A percentile compares a stretch with the other conserved stretches of the same genome.
Conservation (phyloP, 2,888 invertebrate genomes). For the Embidobia sp. region DNA sequence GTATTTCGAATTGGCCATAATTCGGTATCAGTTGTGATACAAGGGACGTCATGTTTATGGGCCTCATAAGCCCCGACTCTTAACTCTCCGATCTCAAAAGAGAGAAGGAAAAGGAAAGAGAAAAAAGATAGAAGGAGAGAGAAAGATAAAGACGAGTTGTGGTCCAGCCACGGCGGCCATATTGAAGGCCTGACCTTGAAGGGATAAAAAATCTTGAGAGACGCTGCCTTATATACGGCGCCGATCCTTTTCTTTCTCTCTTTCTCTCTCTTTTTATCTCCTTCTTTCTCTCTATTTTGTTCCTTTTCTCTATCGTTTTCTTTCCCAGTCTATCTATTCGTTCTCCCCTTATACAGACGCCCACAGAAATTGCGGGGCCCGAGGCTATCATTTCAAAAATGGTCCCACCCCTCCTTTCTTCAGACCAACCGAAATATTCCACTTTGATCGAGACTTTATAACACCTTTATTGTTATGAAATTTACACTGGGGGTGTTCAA, state of each 20-base stretch:
- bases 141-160: constrained; percentile 65
- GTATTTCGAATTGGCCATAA: constrained; percentile 58
- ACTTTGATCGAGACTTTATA: constrained; percentile 35
- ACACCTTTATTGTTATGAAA: constrained; percentile 34
- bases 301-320: constrained; percentile 1
- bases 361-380: constrained; percentile 44
- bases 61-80: constrained; percentile 71
- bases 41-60: constrained; percentile 72
- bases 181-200: constrained; percentile 69
- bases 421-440: constrained; percentile 39
- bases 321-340: constrained; percentile 20
- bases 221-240: constrained; percentile 55
- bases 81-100: constrained; percentile 61
- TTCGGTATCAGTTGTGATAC: constrained; percentile 64
- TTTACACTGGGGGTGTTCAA: constrained; percentile 2
- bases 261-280: constrained; percentile 5
- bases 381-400: constrained; percentile 50
- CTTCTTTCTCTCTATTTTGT: background rate
- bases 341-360: constrained; percentile 49
- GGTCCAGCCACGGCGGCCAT: constrained; percentile 77
- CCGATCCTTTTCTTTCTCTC: constrained; percentile 35
- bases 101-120: constrained; percentile 5
- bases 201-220: constrained; percentile 58
- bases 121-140: background rate
- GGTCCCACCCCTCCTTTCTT: constrained; percentile 25